Evolutionary conservation across 2,113 vertebrate species (phyloP).

Genomic region (Coregonus clupeaformis): DNA sequence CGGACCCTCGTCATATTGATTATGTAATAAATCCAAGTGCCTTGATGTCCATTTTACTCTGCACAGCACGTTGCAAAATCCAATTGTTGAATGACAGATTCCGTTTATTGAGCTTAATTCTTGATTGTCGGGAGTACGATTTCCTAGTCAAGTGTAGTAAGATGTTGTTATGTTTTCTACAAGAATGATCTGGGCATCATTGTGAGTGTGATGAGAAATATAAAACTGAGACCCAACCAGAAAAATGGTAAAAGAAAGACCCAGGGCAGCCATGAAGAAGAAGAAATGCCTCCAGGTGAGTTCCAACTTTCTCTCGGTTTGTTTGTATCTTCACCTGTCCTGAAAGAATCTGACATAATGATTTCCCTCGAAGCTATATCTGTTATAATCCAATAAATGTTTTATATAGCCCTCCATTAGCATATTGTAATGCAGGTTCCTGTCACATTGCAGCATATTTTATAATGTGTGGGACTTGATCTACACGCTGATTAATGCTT

Average conservation of each 20-base stretch:
- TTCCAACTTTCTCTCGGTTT: constrained; percentile 17
- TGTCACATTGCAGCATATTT: too few relatives aligned
- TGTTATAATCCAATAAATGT: too few relatives aligned
- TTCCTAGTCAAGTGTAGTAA: too few relatives aligned
- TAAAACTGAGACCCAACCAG: constrained; percentile 36
- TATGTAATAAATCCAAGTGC: constrained; percentile 53
- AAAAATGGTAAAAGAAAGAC: constrained; percentile 50
- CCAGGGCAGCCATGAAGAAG: constrained; percentile 81
- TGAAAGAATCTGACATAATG: too few relatives aligned
- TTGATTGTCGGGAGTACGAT: background rate
- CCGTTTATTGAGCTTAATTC: background rate
- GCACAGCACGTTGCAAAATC: constrained; percentile 7
- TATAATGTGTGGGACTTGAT: too few relatives aligned
- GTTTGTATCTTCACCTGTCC: too few relatives aligned
- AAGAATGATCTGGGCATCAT: background rate
- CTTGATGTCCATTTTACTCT: constrained; percentile 16
- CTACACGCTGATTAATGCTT: too few relatives aligned
- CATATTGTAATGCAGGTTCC: too few relatives aligned
- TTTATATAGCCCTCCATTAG: too few relatives aligned
- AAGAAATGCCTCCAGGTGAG: constrained; percentile 92
- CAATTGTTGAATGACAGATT: too few relatives aligned
- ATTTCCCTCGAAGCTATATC: too few relatives aligned
- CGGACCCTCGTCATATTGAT: constrained; percentile 35
- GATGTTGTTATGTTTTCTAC: too few relatives aligned
- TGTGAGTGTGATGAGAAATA: constrained; percentile 31